Conservation (phyloP, 2,888 invertebrate species). For the Odontothrips loti region DNA sequence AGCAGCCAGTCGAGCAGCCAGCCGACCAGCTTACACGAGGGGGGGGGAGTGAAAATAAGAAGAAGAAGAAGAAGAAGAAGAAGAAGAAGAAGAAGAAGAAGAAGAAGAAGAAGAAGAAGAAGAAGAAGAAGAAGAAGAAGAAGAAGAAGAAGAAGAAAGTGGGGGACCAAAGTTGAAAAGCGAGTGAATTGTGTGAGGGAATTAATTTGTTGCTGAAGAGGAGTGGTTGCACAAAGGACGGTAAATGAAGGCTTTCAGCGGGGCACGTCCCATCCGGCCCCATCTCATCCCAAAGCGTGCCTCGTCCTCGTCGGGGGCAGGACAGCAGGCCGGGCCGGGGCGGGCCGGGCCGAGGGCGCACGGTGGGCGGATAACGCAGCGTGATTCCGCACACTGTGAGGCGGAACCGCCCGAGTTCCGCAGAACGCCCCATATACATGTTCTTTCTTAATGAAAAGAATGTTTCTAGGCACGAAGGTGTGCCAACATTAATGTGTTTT, state of each 20-base stretch:
- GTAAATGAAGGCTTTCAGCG: slow-evolving; percentile 14
- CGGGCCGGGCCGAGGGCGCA: too few relatives aligned
- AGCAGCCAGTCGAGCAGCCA: neutral
- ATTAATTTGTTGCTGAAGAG: slow-evolving; percentile 19
- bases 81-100: neutral
- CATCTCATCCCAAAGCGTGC: too few relatives aligned
- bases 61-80: neutral
- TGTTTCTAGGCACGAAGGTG: too few relatives aligned
- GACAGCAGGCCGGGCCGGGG: too few relatives aligned
- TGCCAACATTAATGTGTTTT: too few relatives aligned
- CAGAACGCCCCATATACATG: too few relatives aligned
- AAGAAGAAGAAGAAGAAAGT: neutral
- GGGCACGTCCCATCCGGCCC: neutral
- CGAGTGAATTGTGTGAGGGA: neutral
- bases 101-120: neutral
- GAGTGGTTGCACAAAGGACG: slow-evolving; percentile 19
- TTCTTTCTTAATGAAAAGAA: too few relatives aligned
- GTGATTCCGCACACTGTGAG: too few relatives aligned
- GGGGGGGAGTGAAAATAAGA: neutral
- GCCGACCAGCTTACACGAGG: neutral
- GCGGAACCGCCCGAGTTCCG: too few relatives aligned
- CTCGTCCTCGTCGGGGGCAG: too few relatives aligned
- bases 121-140: neutral
- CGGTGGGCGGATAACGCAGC: too few relatives aligned
- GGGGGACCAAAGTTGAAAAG: neutral